Evolutionary conservation across 2,113 vertebrate genomes (phyloP), one percentile per base, ranked within the genome.

Genomic region (Ophiodon elongatus): DNA sequence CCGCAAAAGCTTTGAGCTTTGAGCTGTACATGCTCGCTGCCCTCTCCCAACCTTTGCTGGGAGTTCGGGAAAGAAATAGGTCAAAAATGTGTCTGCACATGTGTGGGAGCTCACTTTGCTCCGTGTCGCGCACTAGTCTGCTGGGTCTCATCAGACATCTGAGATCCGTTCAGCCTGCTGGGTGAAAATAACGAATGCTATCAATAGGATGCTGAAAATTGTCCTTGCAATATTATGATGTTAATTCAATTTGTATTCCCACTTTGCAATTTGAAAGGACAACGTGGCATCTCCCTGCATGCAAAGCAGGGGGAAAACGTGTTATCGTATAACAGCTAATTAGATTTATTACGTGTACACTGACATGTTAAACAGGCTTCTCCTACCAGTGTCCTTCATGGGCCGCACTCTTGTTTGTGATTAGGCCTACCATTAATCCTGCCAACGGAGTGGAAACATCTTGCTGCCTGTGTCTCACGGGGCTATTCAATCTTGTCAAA

Each of bases 361-460:
- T 68, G 83, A 84, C 93, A 91, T 91, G 88, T 89, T 91, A 76
- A 93, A 91, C 63, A 85, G 87, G 65, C 54, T 83, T 90, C 82
- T 83, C 88, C 85, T 90, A 83, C 77, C 83, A 78, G 74, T 82
- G 91, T 86, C 94, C 91, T 93, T 94, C 89, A 91, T 86, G 89
- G 82, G 50, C 65, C 60, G 47, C 50, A 86, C 66, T 84, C 77
- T 35, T 90, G 82, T 90, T 83, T 84, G 83, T 85, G 78, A 90
- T 86, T 80, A 17, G 27, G 14, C 29, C 59, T 4, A 69, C 66
- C 66, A 87, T 91, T 93, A 92, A 91, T 86, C 82, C 84, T 79
- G 73, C 71, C 57, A 77, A 54, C 78, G 65, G 85, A 79, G 70
- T 70, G 60, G 82, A 91, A 92, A 89, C 79, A 74, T 83, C 66